These are phyloP conservation scores for Thamnophis sirtalis DNA, from an alignment of 2,113 vertebrate species.

Conservation along the genomic window DNA sequence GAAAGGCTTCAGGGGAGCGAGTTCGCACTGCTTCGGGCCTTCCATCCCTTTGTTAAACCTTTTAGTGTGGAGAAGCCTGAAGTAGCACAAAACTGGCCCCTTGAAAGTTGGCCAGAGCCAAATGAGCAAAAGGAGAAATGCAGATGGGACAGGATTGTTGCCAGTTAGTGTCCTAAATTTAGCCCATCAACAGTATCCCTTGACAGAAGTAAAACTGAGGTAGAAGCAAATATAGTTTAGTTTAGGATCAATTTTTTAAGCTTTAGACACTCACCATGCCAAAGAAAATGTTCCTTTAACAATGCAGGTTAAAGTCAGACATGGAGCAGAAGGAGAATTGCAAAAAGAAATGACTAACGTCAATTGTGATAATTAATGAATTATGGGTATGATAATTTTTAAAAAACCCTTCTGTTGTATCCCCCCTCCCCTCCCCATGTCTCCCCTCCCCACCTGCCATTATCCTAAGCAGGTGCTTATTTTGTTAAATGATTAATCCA, in stretches of 20 bases:
- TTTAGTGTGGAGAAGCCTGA: too few relatives aligned
- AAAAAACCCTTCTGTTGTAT: neutral
- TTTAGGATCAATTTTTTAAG: neutral
- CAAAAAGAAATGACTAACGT: neutral
- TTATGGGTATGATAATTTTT: neutral
- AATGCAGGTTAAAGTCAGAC: neutral
- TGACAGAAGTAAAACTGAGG: neutral
- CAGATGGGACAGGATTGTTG: neutral
- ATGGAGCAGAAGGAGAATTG: neutral
- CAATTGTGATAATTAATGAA: neutral
- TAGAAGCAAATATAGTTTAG: neutral
- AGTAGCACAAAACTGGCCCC: neutral
- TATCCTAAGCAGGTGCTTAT: neutral
- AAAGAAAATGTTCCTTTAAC: neutral
- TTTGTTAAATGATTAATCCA: neutral
- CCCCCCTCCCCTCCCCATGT: neutral
- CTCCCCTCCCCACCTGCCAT: too few relatives aligned
- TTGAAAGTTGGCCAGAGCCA: neutral
- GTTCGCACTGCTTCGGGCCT: too few relatives aligned
- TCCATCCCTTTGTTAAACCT: too few relatives aligned
- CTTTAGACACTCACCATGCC: neutral
- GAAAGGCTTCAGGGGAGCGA: too few relatives aligned
- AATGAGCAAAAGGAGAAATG: neutral
- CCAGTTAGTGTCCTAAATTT: neutral
- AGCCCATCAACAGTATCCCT: neutral